These are phyloP conservation scores for Xenopus tropicalis DNA, from an alignment of 2,113 vertebrate genomes.

Conservation along the genomic window UCB_Xtro_10.0 CM004448.2:39737501-39738000, in stretches of 20 bases:
- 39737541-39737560: background rate
- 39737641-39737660: background rate
- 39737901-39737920: no score
- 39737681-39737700: background rate
- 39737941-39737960: no score
- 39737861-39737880: background rate
- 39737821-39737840: no score
- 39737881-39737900: no score
- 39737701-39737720: background rate
- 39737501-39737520: background rate
- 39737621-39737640: background rate
- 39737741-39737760: no score
- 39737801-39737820: background rate
- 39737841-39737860: no score
- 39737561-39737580: background rate
- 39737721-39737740: no score
- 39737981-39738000: no score
- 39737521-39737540: background rate
- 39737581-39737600: background rate
- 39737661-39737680: conserved; percentile 1
- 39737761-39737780: no score
- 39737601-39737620: conserved; percentile 28
- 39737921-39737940: no score
- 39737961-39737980: no score
- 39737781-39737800: background rate